A percentile compares a stretch with the other conserved stretches of the same genome.
Conservation (phyloP, 2,113 vertebrate species). For the Carassius auratus region DNA sequence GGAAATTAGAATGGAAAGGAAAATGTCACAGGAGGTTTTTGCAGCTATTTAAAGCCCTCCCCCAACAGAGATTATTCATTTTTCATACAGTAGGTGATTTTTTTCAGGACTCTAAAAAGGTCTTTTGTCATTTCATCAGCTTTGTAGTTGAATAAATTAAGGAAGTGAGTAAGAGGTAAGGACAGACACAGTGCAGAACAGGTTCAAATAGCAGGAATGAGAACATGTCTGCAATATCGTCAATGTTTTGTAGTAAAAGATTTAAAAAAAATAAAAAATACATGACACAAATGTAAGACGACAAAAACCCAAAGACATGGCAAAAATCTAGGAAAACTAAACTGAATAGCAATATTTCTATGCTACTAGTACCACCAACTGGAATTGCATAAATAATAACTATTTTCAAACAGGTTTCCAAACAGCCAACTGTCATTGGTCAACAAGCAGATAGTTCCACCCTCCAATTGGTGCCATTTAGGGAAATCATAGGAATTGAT, state of each 20-base stretch:
- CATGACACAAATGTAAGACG: neutral
- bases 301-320: neutral
- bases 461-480: neutral
- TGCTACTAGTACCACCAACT: neutral
- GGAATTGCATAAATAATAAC: neutral
- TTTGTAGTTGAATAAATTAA: constrained; percentile 11
- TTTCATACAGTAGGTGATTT: constrained; percentile 37
- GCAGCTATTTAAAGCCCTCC: constrained; percentile 46
- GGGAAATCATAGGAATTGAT: neutral
- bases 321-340: neutral
- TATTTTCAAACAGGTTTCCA: neutral
- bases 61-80: constrained; percentile 27
- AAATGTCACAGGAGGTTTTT: constrained; percentile 27
- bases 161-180: neutral
- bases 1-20: constrained; percentile 52
- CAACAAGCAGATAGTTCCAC: no score
- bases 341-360: neutral
- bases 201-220: neutral
- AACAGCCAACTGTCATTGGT: no score
- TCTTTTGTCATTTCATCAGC: constrained; percentile 20
- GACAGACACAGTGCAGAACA: neutral
- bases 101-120: constrained; percentile 21
- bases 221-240: neutral
- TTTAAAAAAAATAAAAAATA: neutral
- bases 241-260: neutral